phyloP scores from a whole-genome alignment of 64 coral and sea anemone genomes.

The Stichodactyla mertensii region DNA sequence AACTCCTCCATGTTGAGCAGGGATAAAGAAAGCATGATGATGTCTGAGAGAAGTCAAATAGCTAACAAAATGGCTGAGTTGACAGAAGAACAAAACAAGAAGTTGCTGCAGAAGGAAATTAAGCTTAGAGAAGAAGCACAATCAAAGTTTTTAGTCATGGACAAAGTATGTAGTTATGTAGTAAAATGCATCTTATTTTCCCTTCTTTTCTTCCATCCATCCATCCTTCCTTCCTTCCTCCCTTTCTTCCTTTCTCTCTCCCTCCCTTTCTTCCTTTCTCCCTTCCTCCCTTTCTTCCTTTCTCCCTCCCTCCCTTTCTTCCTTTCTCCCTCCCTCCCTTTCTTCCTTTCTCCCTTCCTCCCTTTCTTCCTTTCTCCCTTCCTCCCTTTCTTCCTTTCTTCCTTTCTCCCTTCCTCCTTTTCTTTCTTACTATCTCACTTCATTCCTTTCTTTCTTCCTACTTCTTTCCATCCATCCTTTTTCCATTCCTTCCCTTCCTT shows the following conservation, averaged over 20 bases:
- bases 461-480: not conserved
- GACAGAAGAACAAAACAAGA: slow-evolving; percentile 91
- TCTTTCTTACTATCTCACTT: too few relatives aligned
- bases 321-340: not conserved
- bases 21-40: slow-evolving; percentile 77
- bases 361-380: too few relatives aligned
- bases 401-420: too few relatives aligned
- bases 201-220: not conserved
- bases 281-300: not conserved
- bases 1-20: slow-evolving; percentile 52
- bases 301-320: not conserved
- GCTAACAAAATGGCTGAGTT: slow-evolving; percentile 88
- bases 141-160: slow-evolving; percentile 74
- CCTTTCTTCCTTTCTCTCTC: too few relatives aligned
- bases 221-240: too few relatives aligned
- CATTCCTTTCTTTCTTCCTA: too few relatives aligned
- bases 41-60: slow-evolving; percentile 68
- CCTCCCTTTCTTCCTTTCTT: too few relatives aligned
- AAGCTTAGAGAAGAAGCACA: slow-evolving; percentile 89
- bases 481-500: not conserved
- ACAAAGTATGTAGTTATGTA: slow-evolving; percentile 50
- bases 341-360: not conserved
- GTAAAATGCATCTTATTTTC: not conserved
- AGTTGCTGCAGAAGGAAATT: slow-evolving; percentile 89
- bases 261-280: not conserved